These are phyloP conservation scores for Gerris buenoi DNA, from an alignment of 1,140 invertebrate species.

Conservation along the genomic window DNA sequence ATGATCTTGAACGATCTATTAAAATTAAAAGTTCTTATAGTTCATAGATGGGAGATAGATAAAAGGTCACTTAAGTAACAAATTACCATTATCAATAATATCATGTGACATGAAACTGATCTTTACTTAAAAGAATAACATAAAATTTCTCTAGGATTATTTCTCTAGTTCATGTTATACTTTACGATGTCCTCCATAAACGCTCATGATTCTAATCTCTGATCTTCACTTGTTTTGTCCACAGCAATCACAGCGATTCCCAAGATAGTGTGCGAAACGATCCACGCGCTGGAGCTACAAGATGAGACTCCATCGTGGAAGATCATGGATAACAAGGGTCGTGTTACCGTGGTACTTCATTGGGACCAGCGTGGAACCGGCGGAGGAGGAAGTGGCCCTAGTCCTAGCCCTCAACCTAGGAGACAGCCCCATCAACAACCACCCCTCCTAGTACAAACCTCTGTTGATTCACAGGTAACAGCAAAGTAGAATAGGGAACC, in stretches of 20 bases:
- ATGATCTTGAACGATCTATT: too few relatives aligned
- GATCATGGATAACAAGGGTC: constrained; percentile 89
- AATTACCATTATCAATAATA: too few relatives aligned
- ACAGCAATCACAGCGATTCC: constrained; percentile 84
- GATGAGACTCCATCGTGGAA: constrained; percentile 92
- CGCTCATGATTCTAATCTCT: too few relatives aligned
- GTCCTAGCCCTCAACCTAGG: constrained; percentile 28
- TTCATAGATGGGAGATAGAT: too few relatives aligned
- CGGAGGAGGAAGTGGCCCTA: constrained; percentile 31
- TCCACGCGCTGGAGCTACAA: constrained; percentile 79
- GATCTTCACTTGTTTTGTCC: not conserved
- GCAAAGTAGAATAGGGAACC: not conserved
- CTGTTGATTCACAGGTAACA: constrained; percentile 35
- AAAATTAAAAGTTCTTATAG: too few relatives aligned
- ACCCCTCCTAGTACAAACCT: constrained; percentile 59
- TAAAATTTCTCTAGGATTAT: too few relatives aligned
- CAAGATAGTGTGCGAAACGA: constrained; percentile 90
- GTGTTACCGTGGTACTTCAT: constrained; percentile 81
- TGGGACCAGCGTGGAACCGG: constrained; percentile 59
- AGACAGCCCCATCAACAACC: constrained; percentile 48
- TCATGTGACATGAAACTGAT: too few relatives aligned
- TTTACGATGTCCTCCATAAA: too few relatives aligned
- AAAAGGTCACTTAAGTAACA: too few relatives aligned
- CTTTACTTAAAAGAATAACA: too few relatives aligned
- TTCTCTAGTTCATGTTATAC: too few relatives aligned